These are phyloP conservation scores for Drosophila seguyi DNA, from an alignment of 1,140 invertebrate genomes.

Conservation along the genomic window DNA sequence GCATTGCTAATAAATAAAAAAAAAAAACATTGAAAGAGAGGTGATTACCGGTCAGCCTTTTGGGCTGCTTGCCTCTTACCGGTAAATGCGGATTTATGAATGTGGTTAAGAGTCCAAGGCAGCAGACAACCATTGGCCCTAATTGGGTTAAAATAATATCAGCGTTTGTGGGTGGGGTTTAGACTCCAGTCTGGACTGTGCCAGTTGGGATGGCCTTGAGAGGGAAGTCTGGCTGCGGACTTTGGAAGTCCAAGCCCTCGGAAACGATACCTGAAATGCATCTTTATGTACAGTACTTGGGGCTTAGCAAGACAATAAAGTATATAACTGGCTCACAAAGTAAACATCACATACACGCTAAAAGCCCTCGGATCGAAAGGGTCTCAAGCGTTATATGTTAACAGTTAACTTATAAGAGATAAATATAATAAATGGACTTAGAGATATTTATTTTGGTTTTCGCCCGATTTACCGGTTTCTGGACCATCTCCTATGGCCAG, in stretches of 20 bases:
- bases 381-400: constrained; percentile 10
- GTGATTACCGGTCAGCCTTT: constrained; percentile 18
- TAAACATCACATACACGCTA: background rate
- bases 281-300: constrained; percentile 13
- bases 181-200: background rate
- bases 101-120: constrained; percentile 32
- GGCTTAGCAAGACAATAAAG: background rate
- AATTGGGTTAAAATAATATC: constrained; percentile 66
- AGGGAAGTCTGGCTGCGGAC: background rate
- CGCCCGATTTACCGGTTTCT: constrained; percentile 69
- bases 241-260: constrained; percentile 18
- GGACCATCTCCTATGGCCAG: constrained; percentile 67
- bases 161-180: constrained; percentile 13
- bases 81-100: constrained; percentile 71
- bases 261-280: constrained; percentile 71
- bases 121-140: constrained; percentile 38
- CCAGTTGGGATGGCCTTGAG: constrained; percentile 52
- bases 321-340: constrained; percentile 5
- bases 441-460: constrained; percentile 59
- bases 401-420: constrained; percentile 60
- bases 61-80: constrained; percentile 14
- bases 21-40: constrained; percentile 42
- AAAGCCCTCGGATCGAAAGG: background rate
- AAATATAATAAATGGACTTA: constrained; percentile 62
- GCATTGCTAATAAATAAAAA: constrained; percentile 74